Evolutionary conservation across 2,888 invertebrate genomes (phyloP).

Genomic region (Malacosoma neustria): DNA sequence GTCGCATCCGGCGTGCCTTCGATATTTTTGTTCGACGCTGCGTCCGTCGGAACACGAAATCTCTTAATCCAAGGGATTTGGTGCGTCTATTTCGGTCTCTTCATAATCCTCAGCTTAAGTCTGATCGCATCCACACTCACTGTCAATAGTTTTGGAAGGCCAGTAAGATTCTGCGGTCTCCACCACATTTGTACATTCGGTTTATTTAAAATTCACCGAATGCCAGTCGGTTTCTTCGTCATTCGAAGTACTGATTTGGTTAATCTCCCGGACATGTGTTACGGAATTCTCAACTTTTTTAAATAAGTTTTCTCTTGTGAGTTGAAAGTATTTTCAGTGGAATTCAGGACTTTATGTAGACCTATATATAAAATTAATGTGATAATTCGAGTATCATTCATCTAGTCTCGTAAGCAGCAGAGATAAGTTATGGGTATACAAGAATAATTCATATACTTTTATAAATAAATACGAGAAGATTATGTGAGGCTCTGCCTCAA

Average conservation of each 20-base stretch:
- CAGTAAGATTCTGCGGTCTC: constrained; percentile 66
- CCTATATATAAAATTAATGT: no score
- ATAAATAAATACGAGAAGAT: no score
- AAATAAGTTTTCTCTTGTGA: no score
- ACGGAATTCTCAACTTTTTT: no score
- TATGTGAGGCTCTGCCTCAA: no score
- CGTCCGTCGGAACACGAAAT: constrained; percentile 68
- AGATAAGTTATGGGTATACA: no score
- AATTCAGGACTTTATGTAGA: no score
- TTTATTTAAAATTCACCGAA: constrained; percentile 51
- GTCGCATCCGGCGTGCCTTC: constrained; percentile 68
- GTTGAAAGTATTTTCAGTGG: no score
- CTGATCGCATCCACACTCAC: constrained; percentile 74
- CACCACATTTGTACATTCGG: constrained; percentile 52
- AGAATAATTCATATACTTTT: no score
- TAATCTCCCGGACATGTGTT: constrained; percentile 50
- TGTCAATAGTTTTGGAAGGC: constrained; percentile 73
- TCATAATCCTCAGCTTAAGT: constrained; percentile 72
- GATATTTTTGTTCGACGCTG: constrained; percentile 68
- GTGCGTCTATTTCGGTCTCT: constrained; percentile 73
- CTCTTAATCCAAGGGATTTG: constrained; percentile 71
- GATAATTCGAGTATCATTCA: no score
- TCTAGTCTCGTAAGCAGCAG: no score
- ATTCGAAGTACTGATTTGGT: constrained; percentile 32
- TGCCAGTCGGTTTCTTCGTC: constrained; percentile 61